A percentile compares a stretch with the other conserved stretches of the same genome.
phyloP scores from a whole-genome alignment of 1,140 invertebrate species.

The Zaprionus africanus region DNA sequence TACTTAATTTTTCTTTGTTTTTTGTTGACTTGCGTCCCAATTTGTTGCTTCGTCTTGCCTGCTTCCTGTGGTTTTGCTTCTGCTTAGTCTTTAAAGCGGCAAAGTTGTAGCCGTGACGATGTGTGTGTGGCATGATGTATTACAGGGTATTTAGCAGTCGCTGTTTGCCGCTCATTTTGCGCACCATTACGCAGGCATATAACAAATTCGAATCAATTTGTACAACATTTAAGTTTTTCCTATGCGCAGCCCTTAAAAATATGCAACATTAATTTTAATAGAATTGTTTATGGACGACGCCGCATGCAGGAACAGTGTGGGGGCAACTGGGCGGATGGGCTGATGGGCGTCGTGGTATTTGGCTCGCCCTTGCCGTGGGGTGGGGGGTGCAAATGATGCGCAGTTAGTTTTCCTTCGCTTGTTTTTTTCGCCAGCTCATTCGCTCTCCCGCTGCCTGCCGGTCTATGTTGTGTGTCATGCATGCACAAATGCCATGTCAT shows the following conservation, averaged over 20 bases:
- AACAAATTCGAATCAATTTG: conserved; percentile 78
- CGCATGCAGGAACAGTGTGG: background rate
- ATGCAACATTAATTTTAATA: conserved; percentile 82
- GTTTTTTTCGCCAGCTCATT: background rate
- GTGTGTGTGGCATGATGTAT: conserved; percentile 10
- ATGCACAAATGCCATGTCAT: conserved; percentile 71
- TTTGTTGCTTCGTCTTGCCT: conserved; percentile 57
- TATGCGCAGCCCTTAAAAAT: conserved; percentile 56
- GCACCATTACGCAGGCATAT: conserved; percentile 39
- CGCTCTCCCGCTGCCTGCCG: conserved; percentile 4
- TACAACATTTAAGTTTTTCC: conserved; percentile 68
- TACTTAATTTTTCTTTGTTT: conserved; percentile 37
- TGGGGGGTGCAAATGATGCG: conserved; percentile 44
- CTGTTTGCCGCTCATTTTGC: conserved; percentile 3
- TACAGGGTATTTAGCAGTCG: conserved; percentile 35
- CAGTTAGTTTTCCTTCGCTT: conserved; percentile 28
- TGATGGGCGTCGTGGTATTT: background rate
- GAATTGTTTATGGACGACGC: conserved; percentile 74
- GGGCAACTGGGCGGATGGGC: conserved; percentile 14
- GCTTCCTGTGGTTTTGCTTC: conserved; percentile 17
- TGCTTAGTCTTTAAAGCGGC: background rate
- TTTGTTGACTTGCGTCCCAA: conserved; percentile 57
- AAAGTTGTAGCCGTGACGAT: background rate
- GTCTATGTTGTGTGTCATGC: conserved; percentile 46
- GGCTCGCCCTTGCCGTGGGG: background rate